A percentile compares a stretch with the other conserved stretches of the same genome.
Evolutionary conservation across 1,140 invertebrate genomes (phyloP).

Genomic region (Uloborus diversus): DNA sequence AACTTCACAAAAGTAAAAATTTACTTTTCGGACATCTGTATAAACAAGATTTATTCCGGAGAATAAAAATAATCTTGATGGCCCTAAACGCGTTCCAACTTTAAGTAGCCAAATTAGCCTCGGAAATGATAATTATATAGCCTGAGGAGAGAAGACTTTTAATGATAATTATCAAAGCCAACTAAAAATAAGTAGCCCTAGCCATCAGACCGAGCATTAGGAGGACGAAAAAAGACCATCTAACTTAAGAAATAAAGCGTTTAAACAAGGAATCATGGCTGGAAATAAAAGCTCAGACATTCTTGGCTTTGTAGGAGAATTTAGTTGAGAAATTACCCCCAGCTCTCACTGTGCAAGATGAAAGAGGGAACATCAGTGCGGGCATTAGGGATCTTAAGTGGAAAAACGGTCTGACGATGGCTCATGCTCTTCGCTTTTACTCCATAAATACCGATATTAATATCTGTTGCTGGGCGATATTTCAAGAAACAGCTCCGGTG

Average conservation of each 20-base stretch:
- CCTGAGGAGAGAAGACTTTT: no score
- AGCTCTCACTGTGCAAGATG: background rate
- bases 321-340: conserved; percentile 34
- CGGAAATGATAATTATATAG: no score
- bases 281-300: conserved; percentile 24
- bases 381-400: conserved; percentile 35
- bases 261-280: conserved; percentile 29
- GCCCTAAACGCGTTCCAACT: no score
- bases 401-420: conserved; percentile 34
- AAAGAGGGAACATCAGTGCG: conserved; percentile 22
- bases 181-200: conserved; percentile 13
- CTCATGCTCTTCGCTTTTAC: background rate
- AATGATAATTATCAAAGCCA: no score
- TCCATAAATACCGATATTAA: conserved; percentile 39
- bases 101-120: no score
- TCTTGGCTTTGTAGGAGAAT: conserved; percentile 30
- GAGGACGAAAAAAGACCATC: background rate
- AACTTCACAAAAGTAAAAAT: no score
- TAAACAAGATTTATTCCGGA: no score
- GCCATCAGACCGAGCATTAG: conserved; percentile 11
- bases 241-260: conserved; percentile 19
- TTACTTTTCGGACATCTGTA: no score
- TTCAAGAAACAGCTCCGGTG: conserved; percentile 19
- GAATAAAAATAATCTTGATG: no score
- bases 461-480: conserved; percentile 39